Base-by-base conservation (phyloP, 2,888 invertebrate species). In the Sinotaia quadrata region DNA sequence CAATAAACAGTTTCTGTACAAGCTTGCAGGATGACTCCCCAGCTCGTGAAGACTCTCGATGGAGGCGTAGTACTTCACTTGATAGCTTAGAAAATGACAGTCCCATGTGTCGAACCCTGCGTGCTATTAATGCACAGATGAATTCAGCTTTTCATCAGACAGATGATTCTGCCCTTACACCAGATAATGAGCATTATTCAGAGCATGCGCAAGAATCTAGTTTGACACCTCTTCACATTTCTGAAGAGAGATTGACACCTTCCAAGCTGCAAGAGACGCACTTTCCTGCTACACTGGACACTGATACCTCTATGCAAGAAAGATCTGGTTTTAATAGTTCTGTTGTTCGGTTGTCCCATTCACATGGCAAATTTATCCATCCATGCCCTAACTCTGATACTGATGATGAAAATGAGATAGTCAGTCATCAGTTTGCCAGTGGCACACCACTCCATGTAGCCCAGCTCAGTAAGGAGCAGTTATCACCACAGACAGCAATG, bases 121-220 rank as follows among this genome's bases (percentile, higher is more conserved):
- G 78, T 8, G 83, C 82, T 71, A 83, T 84, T 31, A 84, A 82
- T 76, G 77, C 77, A 47, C 83, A 83, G 71, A 84, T 83, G 68
- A 83, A 84, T 67, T 73, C 77, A 36, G 83, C 83, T 4, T 84
- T 84, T 68, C 78, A 81, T 56, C 70, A 73, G 60, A 79, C 80
- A 31, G 75, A 74, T 21, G 74, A 75, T 51, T 75, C 75, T 54
- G 75, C 71, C 7, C 12, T 68, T 1, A 61, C 59, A 61, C 10
- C 67, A 29, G 68, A 63, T 58, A 68, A 66, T 34, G 68, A 70
- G 44, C 67, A 67, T 1, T 66, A 67, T 24, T 29, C 63, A 2
- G 44, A 67, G 12, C 71, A 74, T 33, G 65, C 41, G 1, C 41
- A 54, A 34, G 31, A 27, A 3, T 33, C 37, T 24, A 37, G 59